A percentile compares a stretch with the other conserved stretches of the same genome.
phyloP scores from a whole-genome alignment of 2,113 vertebrate species.

The Trematocara marginatum region DNA sequence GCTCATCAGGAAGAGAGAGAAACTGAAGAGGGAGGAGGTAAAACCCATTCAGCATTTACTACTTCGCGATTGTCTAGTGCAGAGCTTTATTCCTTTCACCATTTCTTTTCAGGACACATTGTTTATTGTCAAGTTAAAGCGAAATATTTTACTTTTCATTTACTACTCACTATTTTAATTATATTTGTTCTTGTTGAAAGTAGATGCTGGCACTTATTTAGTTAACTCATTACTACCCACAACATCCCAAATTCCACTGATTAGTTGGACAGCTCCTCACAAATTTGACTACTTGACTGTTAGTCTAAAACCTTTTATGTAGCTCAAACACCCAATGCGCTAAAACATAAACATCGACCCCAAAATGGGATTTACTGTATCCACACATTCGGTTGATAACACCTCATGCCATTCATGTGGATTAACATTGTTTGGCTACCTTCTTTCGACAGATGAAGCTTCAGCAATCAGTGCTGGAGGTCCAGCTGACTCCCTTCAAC shows the following conservation, averaged over 20 bases:
- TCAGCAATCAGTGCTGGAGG: slow-evolving; percentile 89
- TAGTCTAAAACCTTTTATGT: not conserved
- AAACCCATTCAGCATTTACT: not conserved
- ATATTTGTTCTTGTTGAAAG: not conserved
- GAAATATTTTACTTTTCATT: not conserved
- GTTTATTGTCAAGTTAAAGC: not conserved
- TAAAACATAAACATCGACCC: not conserved
- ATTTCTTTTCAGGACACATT: not conserved
- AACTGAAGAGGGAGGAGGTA: slow-evolving; percentile 96
- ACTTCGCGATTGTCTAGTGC: not conserved
- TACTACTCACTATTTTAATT: not conserved
- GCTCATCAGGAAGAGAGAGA: slow-evolving; percentile 96
- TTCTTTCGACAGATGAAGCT: slow-evolving; percentile 80
- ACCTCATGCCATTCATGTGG: not conserved
- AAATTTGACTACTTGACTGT: not conserved
- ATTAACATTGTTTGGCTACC: not conserved
- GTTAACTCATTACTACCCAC: not conserved
- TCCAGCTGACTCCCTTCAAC: slow-evolving; percentile 88
- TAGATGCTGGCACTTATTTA: not conserved
- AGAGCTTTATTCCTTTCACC: not conserved
- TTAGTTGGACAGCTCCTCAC: not conserved
- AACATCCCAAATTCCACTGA: not conserved
- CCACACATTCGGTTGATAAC: not conserved
- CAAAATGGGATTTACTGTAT: not conserved
- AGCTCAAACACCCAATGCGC: not conserved